Conservation (phyloP, 2,113 vertebrate genomes). For the Tragelaphus strepsiceros region DNA sequence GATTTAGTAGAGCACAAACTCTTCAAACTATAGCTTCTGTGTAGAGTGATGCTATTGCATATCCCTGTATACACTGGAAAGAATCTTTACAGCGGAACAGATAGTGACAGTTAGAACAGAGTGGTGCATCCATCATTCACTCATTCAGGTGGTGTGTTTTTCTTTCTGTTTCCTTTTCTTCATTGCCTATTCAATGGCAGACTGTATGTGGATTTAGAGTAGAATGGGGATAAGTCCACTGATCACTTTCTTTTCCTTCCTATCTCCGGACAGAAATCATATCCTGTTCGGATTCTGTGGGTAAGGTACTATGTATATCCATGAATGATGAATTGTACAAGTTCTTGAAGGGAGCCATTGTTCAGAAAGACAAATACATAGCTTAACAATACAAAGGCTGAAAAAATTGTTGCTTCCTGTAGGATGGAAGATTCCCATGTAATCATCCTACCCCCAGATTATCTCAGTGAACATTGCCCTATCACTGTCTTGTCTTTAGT, state of each 20-base stretch:
- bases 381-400: too few relatives aligned
- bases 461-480: too few relatives aligned
- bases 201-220: neutral
- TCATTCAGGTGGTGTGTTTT: neutral
- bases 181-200: neutral
- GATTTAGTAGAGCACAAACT: too few relatives aligned
- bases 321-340: neutral
- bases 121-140: neutral
- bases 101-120: neutral
- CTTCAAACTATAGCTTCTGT: too few relatives aligned
- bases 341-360: neutral
- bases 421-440: too few relatives aligned
- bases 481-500: too few relatives aligned
- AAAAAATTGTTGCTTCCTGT: too few relatives aligned
- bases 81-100: neutral
- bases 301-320: neutral
- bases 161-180: neutral
- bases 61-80: neutral
- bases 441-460: too few relatives aligned
- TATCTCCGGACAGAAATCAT: neutral
- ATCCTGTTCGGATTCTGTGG: too few relatives aligned
- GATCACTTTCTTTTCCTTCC: neutral
- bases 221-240: neutral
- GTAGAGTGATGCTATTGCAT: too few relatives aligned
- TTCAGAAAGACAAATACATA: too few relatives aligned